Conservation (phyloP, 2,797 vertebrate species). For the Antennarius maculatus region DNA sequence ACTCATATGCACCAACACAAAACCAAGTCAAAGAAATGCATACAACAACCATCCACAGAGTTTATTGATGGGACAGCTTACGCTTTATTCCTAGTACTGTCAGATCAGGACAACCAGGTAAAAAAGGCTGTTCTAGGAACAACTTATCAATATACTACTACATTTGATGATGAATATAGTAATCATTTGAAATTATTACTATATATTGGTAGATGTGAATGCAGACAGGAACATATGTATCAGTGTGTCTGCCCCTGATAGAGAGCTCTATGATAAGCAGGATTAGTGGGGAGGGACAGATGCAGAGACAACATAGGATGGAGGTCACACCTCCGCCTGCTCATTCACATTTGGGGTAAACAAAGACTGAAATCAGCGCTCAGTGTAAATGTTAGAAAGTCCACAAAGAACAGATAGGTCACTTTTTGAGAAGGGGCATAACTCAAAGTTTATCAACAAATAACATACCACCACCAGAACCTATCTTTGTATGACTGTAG, state of each 20-base stretch:
- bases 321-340: slow-evolving; percentile 79
- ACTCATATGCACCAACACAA: slow-evolving; percentile 7
- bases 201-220: slow-evolving; percentile 39
- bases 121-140: slow-evolving; percentile 16
- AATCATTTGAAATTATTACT: slow-evolving; percentile 17
- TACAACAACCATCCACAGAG: slow-evolving; percentile 2
- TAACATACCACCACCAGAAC: slow-evolving; percentile 22
- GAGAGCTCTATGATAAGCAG: slow-evolving; percentile 76
- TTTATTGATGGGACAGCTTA: slow-evolving; percentile 7
- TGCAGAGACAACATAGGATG: slow-evolving; percentile 79
- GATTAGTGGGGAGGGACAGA: slow-evolving; percentile 82
- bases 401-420: slow-evolving; percentile 17
- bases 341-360: slow-evolving; percentile 60
- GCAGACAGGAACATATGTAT: slow-evolving; percentile 68
- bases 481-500: slow-evolving; percentile 32
- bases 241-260: slow-evolving; percentile 67
- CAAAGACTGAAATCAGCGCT: slow-evolving; percentile 64
- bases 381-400: slow-evolving; percentile 26
- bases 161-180: slow-evolving; percentile 17
- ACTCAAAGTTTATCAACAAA: slow-evolving; percentile 23
- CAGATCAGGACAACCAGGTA: not conserved
- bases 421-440: slow-evolving; percentile 9
- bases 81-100: slow-evolving; percentile 2
- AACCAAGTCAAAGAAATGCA: slow-evolving; percentile 2
- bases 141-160: slow-evolving; percentile 45